Evolutionary conservation across 1,140 invertebrate species (phyloP).

Genomic region (Dreissena rostriformis): DNA sequence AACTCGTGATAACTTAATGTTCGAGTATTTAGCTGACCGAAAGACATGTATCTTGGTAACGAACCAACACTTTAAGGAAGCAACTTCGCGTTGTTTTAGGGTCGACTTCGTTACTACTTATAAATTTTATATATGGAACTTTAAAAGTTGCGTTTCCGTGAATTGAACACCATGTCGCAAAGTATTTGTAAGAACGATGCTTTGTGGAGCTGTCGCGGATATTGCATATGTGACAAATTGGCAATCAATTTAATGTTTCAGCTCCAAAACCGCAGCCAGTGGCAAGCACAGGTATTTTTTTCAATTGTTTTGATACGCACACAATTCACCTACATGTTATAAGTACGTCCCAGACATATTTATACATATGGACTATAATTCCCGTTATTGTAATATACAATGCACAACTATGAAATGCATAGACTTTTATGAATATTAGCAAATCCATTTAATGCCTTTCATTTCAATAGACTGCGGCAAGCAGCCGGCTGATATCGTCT

Average conservation of each 20-base stretch:
- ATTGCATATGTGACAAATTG: no score
- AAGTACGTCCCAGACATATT: not conserved
- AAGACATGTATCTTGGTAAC: not conserved
- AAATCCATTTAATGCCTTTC: not conserved
- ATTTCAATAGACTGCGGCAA: slow-evolving; percentile 33
- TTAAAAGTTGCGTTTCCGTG: not conserved
- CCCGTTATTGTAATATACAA: not conserved
- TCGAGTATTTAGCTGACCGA: not conserved
- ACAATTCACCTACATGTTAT: not conserved
- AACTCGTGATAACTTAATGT: not conserved
- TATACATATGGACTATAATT: not conserved
- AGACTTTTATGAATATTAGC: not conserved
- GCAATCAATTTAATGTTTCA: no score
- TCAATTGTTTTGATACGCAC: not conserved
- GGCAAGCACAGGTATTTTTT: not conserved
- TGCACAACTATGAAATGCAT: not conserved
- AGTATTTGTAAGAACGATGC: no score
- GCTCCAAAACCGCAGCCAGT: not conserved
- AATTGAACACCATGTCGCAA: no score
- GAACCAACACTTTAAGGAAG: not conserved
- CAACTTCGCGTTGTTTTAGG: not conserved
- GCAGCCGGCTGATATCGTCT: slow-evolving; percentile 59
- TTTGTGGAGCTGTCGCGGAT: no score
- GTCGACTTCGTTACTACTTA: not conserved
- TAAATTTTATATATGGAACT: not conserved